A percentile compares a stretch with the other conserved stretches of the same genome.
phyloP scores from a whole-genome alignment of 2,113 vertebrate genomes.

The Anarrhichthys ocellatus region DNA sequence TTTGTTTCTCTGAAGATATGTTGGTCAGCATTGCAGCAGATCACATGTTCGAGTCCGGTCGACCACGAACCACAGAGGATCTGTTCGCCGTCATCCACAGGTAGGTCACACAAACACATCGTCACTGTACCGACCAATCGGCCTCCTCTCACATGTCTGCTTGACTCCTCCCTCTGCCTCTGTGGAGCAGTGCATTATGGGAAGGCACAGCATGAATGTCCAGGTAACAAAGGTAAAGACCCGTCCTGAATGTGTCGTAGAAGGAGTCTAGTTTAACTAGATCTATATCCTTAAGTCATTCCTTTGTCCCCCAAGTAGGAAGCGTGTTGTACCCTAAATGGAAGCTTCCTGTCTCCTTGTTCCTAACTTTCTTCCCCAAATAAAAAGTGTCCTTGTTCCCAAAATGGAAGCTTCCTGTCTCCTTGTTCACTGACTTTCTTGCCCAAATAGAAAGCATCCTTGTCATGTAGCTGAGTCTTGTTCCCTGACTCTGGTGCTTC shows the following conservation, averaged over 20 bases:
- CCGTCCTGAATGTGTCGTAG: not conserved
- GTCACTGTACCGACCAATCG: no score
- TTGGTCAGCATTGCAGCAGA: conserved; percentile 81
- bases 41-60: conserved; percentile 81
- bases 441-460: not conserved
- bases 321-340: not conserved
- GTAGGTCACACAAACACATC: not conserved
- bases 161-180: conserved; percentile 34
- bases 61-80: conserved; percentile 92
- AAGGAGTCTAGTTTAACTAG: not conserved
- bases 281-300: not conserved
- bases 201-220: conserved; percentile 83
- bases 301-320: not conserved
- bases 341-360: not conserved
- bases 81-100: conserved; percentile 86
- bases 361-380: not conserved
- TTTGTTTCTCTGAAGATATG: conserved; percentile 70
- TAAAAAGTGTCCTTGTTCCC: not conserved
- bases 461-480: not conserved
- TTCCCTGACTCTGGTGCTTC: not conserved
- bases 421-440: not conserved
- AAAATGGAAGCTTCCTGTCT: not conserved
- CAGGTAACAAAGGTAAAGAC: conserved; percentile 46
- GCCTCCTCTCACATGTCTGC: conserved; percentile 12
- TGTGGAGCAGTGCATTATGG: conserved; percentile 83